Percentiles rank a stretch among this genome's conserved stretches.
These are phyloP conservation scores for Drosophila serrata DNA, from an alignment of 1,140 invertebrate genomes.

Conservation along the genomic window DNA sequence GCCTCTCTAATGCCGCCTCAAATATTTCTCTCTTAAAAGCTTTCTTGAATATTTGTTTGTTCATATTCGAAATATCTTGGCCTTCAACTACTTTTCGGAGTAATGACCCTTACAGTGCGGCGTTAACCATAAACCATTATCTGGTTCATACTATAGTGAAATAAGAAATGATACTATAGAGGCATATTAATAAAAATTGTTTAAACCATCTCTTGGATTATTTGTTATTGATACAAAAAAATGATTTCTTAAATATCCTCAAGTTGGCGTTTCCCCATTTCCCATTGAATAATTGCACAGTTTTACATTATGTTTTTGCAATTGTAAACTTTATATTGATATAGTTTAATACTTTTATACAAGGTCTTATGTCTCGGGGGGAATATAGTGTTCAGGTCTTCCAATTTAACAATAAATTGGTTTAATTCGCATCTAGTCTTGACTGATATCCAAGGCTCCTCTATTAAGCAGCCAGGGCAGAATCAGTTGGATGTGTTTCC, in stretches of 20 bases:
- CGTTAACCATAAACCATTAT: not conserved
- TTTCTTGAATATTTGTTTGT: not conserved
- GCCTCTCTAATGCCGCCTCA: not conserved
- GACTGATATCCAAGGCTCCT: not conserved
- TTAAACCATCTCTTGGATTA: too few species aligned
- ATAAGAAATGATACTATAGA: not conserved
- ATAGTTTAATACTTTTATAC: not conserved
- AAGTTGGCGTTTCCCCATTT: too few species aligned
- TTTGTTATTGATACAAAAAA: not conserved
- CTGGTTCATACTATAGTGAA: not conserved
- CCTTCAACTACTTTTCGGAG: constrained; percentile 1
- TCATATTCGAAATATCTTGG: not conserved
- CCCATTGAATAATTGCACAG: not conserved
- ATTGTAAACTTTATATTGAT: not conserved
- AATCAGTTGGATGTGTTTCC: not conserved
- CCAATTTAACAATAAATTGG: not conserved
- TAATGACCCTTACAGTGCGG: not conserved
- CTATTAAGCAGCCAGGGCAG: constrained; percentile 3
- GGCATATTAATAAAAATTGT: too few species aligned
- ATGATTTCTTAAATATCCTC: too few species aligned
- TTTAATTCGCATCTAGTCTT: not conserved
- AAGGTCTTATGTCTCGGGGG: not conserved
- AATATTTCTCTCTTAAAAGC: constrained; percentile 4
- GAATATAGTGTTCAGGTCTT: not conserved
- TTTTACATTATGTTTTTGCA: not conserved